Percentiles rank a stretch among this genome's conserved stretches.
These are phyloP conservation scores for Elgaria multicarinata DNA, from an alignment of 2,113 vertebrate genomes.

Conservation along the genomic window DNA sequence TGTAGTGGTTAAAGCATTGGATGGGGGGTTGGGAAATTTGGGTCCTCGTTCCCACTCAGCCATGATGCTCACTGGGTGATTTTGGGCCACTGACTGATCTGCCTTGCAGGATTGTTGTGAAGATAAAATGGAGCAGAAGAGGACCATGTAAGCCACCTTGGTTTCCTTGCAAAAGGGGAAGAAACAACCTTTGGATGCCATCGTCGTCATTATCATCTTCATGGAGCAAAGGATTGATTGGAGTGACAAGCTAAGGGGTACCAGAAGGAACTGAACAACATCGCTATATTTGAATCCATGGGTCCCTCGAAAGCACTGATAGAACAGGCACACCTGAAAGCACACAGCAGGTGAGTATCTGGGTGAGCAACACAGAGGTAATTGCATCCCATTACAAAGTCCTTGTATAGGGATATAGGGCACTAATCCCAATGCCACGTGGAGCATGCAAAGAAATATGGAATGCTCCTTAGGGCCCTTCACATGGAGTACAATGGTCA, in stretches of 20 bases:
- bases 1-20: too few relatives aligned
- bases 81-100: too few relatives aligned
- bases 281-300: neutral
- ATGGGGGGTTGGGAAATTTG: too few relatives aligned
- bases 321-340: neutral
- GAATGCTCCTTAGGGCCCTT: neutral
- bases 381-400: neutral
- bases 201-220: too few relatives aligned
- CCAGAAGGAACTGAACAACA: neutral
- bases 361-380: neutral
- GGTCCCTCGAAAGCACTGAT: neutral
- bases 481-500: neutral
- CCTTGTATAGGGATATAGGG: neutral
- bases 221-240: neutral
- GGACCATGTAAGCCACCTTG: too few relatives aligned
- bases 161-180: too few relatives aligned
- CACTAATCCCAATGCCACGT: neutral
- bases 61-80: too few relatives aligned
- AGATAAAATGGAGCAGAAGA: too few relatives aligned
- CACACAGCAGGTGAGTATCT: neutral
- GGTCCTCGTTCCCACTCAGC: too few relatives aligned
- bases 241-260: neutral
- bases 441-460: neutral
- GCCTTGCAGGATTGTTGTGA: too few relatives aligned
- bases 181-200: too few relatives aligned